Base-by-base conservation (phyloP, 37 sponge, comb jelly and placozoan genomes). In the Crambe crambe region DNA sequence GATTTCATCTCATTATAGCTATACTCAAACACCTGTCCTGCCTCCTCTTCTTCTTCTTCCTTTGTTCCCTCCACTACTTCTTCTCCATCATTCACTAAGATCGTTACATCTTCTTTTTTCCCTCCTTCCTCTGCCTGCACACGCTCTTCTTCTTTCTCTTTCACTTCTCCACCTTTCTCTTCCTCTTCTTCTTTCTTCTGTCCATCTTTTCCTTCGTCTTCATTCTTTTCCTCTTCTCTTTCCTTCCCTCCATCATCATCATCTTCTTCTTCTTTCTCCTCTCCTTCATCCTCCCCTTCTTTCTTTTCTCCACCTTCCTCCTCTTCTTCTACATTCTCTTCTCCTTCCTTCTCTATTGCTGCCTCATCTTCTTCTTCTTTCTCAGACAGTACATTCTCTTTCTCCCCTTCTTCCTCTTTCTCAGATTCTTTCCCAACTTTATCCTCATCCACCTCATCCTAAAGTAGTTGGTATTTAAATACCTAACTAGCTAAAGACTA, bases 1-100 rank as follows among this genome's bases (percentile, higher is more conserved):
- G 91, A 90, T 18, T 71, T 73, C 57, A 89, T 35, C 39, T 58
- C 15, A 0, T 85, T 77, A 70, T 89, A 84, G 65, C 76, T 43
- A 39, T 85, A 89, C 43, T 47, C 56, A 63, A 56, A 58, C 39
- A 47, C 66, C n/a, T 54, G 25, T 31, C 62, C 80, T 63, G 39
- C 65, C 35, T 74, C 74, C 43, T 37, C 70, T 37, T 68, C 35
- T 56, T 79, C 70, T 39, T 73, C 37, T 42, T 65, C 35, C 18
- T 29, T 29, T 36, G n/a, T 26, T 43, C 22, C 78, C 35, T 64
- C 38, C 38, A 18, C 39, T 68, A 3, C 9, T 4, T 36, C 38
- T 68, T 68, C 69, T 5, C 15, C 38, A 68, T 17, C 21, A 8
- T 37, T 12, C n/a, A 36, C 12, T 32, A 68, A 37, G 15, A 10